Base-by-base conservation (phyloP, 2,797 vertebrate species). In the Hippocampus kuda region DNA sequence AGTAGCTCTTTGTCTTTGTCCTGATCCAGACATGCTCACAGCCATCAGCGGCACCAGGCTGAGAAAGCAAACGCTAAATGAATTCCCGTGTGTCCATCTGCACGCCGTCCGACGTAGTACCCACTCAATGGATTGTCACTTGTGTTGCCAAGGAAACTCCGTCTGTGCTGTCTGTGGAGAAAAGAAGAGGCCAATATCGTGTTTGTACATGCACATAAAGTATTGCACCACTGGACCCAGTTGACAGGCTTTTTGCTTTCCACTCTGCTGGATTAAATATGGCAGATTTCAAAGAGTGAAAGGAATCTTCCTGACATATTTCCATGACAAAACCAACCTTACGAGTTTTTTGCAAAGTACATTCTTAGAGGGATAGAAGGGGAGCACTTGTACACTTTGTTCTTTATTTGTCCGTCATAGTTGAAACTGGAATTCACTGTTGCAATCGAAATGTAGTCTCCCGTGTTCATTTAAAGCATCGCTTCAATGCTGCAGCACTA, bases 41-140 rank as follows among this genome's bases (percentile, higher is more conserved):
- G 91, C 75, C 95, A 98, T 85, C 95, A 97, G 88, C 93, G 94
- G 88, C 94, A 95, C 89, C 82, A 94, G 89, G 89, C 92, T 61
- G 95, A 96, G 85, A 97, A 95, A 82, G 88, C 92, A 74, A 87
- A 91, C 1, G 88, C 93, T 11, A 98, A 98, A 89, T 95, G 91
- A 92, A 72, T 72, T 9, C n/a, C 26, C 56, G 69, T 22, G 63
- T 75, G 63, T 77, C 72, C 9, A 2, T 68, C 74, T 79, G 82
- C 83, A 77, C 75, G 66, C 59, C 75, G 57, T 75, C 68, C 63
- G 15, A 73, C 70, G 63, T 71, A 62, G 72, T 30, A 26, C 78
- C 78, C 30, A 26, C 77, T 79, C 66, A 77, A 73, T 68, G 68
- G 77, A 79, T 69, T 27, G 59, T 80, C 74, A 73, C 53, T 51